A percentile compares a stretch with the other conserved stretches of the same genome.
Conservation (phyloP, 2,113 vertebrate species). For the Pteronura brasiliensis region DNA sequence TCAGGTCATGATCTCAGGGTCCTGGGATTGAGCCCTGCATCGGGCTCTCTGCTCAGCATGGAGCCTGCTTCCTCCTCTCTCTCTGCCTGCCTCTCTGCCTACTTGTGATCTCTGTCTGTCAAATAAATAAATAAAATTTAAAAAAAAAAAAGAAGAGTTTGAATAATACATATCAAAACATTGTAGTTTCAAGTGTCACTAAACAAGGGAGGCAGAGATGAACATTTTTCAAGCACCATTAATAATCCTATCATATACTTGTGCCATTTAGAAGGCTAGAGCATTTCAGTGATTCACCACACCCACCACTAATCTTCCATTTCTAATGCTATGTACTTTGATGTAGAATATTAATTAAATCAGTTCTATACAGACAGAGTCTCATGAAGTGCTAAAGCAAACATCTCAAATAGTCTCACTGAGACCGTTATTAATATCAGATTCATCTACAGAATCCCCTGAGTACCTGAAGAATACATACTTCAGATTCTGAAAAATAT, state of each 20-base stretch:
- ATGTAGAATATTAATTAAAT: constrained; percentile 70
- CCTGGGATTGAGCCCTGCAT: too few relatives aligned
- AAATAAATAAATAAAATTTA: too few relatives aligned
- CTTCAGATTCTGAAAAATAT: constrained; percentile 56
- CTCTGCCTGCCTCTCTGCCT: too few relatives aligned
- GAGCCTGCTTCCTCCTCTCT: too few relatives aligned
- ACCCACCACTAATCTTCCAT: constrained; percentile 52
- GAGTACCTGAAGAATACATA: constrained; percentile 56
- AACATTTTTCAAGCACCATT: constrained; percentile 66
- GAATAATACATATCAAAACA: constrained; percentile 72
- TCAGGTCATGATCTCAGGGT: too few relatives aligned
- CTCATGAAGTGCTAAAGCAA: constrained; percentile 69
- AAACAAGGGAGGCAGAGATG: constrained; percentile 64
- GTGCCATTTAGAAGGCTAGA: constrained; percentile 37
- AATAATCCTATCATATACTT: constrained; percentile 44
- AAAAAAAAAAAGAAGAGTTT: constrained; percentile 54
- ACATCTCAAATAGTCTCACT: constrained; percentile 62
- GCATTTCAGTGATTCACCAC: constrained; percentile 61
- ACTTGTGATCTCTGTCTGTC: too few relatives aligned
- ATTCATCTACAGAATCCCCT: constrained; percentile 64
- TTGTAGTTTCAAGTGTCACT: constrained; percentile 50
- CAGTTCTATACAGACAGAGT: constrained; percentile 57
- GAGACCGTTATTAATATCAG: constrained; percentile 41
- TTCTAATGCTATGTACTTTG: constrained; percentile 45
- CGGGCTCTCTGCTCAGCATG: too few relatives aligned